Evolutionary conservation across 1,140 invertebrate species (phyloP), one percentile per base, ranked within the genome.

Genomic region (Drosophila sechellia): DNA sequence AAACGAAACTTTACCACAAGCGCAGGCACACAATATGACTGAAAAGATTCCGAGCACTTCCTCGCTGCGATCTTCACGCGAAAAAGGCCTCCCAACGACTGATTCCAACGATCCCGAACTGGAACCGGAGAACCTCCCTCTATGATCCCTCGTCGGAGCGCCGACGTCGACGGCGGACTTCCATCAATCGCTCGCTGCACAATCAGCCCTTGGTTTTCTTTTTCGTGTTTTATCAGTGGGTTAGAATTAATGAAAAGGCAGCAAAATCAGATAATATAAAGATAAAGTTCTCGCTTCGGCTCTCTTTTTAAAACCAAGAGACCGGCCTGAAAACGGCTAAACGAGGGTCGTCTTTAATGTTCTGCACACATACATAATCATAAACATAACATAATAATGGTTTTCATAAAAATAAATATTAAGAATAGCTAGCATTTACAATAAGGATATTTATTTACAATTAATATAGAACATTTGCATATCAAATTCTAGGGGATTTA

Each of bases 41-140:
- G n/a, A 42, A 42, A 15, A 2, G 12, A 39, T 27, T 43, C 15
- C 17, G 34, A n/a, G 4, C n/a, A 48, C 27, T 76, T 45, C 40
- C 27, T n/a, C 42, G 31, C 37, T 64, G 54, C 81, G 81, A 72
- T 83, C 84, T 69, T 58, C 42, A 78, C 76, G 40, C 43, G 59
- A 50, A 61, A 63, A 61, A 61, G 60, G 63, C 84, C 58, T 49
- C 45, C 70, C 84, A 83, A 45, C 66, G 63, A 87, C 83, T 86
- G 83, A 87, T 87, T 70, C 58, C 66, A 71, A 25, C 59, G 42
- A 66, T 60, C 55, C 52, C 20, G 63, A 73, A 81, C 73, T 73
- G 69, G 64, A 84, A 65, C 37, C 55, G 49, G 55, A 78, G 45
- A 71, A 74, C 71, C 58, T 63, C 57, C 57, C 57, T 39, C 49